phyloP scores from a whole-genome alignment of 2,888 invertebrate species.

The Drosophila greeni region DNA sequence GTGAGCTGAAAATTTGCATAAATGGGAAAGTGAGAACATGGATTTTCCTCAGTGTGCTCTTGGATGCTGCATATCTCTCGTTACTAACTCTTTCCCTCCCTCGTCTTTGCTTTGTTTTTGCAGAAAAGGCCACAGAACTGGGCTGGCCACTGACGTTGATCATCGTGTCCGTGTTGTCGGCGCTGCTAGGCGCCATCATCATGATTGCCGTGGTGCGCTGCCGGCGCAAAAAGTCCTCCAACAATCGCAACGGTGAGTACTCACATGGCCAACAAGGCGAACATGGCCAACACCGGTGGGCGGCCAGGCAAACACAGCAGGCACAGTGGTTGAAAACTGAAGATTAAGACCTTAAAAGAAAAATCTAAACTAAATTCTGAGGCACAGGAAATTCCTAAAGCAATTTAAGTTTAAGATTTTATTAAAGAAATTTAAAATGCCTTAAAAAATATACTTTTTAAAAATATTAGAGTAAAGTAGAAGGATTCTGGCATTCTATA shows the following conservation, averaged over 20 bases:
- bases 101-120: conserved; percentile 32
- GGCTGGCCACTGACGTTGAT: conserved; percentile 86
- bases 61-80: conserved; percentile 11
- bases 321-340: not conserved
- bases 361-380: not conserved
- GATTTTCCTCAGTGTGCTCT: not conserved
- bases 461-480: not conserved
- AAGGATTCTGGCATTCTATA: not conserved
- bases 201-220: conserved; percentile 86
- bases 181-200: conserved; percentile 85
- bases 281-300: conserved; percentile 15
- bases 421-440: not conserved
- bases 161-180: conserved; percentile 85
- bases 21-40: too few species aligned
- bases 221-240: conserved; percentile 80
- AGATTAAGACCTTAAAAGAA: not conserved
- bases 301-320: conserved; percentile 15
- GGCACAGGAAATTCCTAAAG: too few species aligned
- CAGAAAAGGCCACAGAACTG: conserved; percentile 81
- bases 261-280: conserved; percentile 23
- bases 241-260: conserved; percentile 79
- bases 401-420: not conserved
- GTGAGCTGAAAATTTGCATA: conserved; percentile 46
- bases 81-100: conserved; percentile 25
- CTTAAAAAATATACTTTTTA: rapidly evolving